Evolutionary conservation across 2,888 invertebrate genomes (phyloP), one percentile per base, ranked within the genome.

Genomic region (Sphaerophoria taeniata): DNA sequence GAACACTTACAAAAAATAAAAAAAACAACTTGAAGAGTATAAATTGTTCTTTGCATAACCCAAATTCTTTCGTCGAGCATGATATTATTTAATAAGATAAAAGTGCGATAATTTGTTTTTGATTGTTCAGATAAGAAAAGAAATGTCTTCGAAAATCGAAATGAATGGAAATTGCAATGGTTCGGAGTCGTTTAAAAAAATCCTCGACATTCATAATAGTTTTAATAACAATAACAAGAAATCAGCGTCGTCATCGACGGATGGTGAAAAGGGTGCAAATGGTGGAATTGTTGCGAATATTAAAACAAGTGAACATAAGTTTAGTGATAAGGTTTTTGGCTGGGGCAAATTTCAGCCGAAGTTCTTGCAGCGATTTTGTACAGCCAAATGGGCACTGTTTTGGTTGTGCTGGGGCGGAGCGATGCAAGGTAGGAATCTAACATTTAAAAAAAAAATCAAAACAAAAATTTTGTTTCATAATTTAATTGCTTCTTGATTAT

Each of bases 381-480:
- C 94, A 0, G 94, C 96, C 14, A 95, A 95, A 90, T 96, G 96
- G 95, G 95, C 96, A 31, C 93, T 96, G 4, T 95, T 96, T 92
- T 96, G 95, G 94, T 92, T 97, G 0, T 96, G 96, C 90, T 95
- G 95, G 95, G 96, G 95, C 5, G 96, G 95, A 0, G 95, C 95
- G 49, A 93, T 96, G 89, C 96, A 97, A 93, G 96, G 96, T 95
- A 89, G 90, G 92, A 63, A 72, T 16, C 49, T 51, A 12, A 9
- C 14, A 31, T 11, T n/a, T 53, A 24, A 24, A 24, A 12, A 33
- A 33, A 12, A 14, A 55, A 33, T 9, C 1, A 45, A 24, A 6
- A 12, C 0, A 33, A 45, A 14, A 36, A 34, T 9, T 14, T 43
- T 11, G 11, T 11, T 11, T 43, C 9, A 11, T 39, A 9, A 2